Base-by-base conservation (phyloP, 2,113 vertebrate genomes). In the Perca schrenkii region DNA sequence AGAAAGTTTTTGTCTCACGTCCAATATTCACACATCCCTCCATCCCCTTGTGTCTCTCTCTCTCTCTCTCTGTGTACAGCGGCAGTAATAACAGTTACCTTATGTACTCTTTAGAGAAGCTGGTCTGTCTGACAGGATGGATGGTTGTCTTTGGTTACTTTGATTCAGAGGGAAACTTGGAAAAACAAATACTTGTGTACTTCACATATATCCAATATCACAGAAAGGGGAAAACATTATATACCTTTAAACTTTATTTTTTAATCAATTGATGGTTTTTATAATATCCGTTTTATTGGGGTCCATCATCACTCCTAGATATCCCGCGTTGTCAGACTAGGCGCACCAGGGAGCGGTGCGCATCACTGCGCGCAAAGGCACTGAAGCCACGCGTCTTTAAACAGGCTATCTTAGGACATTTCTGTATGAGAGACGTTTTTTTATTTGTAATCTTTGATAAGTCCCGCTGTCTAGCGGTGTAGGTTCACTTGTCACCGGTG, bases 291-390 rank as follows among this genome's bases (percentile, higher is more conserved):
- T 8, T 17, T 22, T 50, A 3, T 0, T 17, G 19, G 4, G 4
- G 40, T 28, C 5, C 11, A 16, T 36, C 57, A 61, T 46, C 8
- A 52, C 2, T 31, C 12, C 16, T 34, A 34, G 8, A 0, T 10
- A 10, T 2, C 40, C 75, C 14, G 31, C 6, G 31, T 34, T 34
- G 34, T 34, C 34, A 6, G 6, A 34, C 36, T 49, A 10, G 11
- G 54, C 21, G 54, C 52, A 36, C 4, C 54, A 34, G 53, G 21
- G 14, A 65, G 52, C 76, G 7, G 65, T 13, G 69, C 77, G 75
- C 76, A 34, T 36, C 25, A 22, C 34, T 62, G 77, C 52, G 87
- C 84, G 71, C 36, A n/a, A 49, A 3, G 83, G 74, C 61, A 56
- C 79, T 60, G 73, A 22, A 53, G 63, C 47, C 3, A n/a, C 1